These are phyloP conservation scores for Megalops atlanticus DNA, from an alignment of 2,113 vertebrate species.

Conservation along the genomic window DNA sequence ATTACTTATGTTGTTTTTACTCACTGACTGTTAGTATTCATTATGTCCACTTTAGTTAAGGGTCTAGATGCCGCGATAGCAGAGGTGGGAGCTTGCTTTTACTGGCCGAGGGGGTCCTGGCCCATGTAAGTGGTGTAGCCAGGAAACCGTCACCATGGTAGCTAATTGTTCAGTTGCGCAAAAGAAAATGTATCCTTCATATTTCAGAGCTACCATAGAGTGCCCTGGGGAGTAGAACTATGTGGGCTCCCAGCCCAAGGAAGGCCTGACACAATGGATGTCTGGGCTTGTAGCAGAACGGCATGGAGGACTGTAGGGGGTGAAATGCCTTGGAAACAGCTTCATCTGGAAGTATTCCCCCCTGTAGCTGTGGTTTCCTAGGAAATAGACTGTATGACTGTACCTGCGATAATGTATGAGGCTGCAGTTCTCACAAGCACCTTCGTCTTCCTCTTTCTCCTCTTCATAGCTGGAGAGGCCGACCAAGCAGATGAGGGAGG, in stretches of 20 bases:
- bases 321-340: conserved; percentile 46
- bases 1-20: conserved; percentile 9
- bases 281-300: conserved; percentile 24
- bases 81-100: conserved; percentile 23
- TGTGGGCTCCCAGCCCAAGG: conserved; percentile 36
- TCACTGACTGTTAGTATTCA: conserved; percentile 10
- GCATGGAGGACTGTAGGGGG: conserved; percentile 14
- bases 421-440: background rate
- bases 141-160: conserved; percentile 45
- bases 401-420: background rate
- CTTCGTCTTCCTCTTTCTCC: conserved; percentile 27
- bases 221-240: conserved; percentile 47
- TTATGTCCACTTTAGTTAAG: conserved; percentile 6
- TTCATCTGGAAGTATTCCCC: conserved; percentile 43
- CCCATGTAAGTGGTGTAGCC: conserved; percentile 42
- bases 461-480: conserved; percentile 86
- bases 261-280: conserved; percentile 36
- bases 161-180: conserved; percentile 48
- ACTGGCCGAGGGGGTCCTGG: background rate
- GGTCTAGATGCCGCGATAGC: conserved; percentile 22
- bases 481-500: conserved; percentile 96
- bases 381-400: too few species aligned
- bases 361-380: conserved; percentile 25
- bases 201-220: conserved; percentile 40
- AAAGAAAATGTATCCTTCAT: conserved; percentile 52